A percentile compares a stretch with the other conserved stretches of the same genome.
phyloP scores from a whole-genome alignment of 2,113 vertebrate genomes.

The Argyrosomus japonicus region DNA sequence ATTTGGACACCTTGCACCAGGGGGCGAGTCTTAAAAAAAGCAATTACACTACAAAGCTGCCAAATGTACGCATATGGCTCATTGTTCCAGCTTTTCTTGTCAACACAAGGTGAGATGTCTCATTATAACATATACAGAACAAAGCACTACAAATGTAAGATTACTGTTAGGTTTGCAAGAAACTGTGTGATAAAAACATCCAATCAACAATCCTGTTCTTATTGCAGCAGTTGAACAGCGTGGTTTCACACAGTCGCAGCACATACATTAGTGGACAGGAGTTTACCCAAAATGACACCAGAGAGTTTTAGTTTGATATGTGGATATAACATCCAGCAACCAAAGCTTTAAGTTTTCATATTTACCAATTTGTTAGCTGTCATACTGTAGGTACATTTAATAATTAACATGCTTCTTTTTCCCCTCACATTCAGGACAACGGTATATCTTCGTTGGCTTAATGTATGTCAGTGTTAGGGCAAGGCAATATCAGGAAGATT shows the following conservation, averaged over 20 bases:
- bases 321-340: neutral
- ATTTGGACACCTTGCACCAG: slow-evolving; percentile 45
- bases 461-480: neutral
- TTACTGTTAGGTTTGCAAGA: neutral
- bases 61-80: slow-evolving; percentile 57
- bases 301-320: neutral
- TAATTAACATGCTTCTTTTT: neutral
- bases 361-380: neutral
- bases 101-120: slow-evolving; percentile 49
- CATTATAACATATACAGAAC: slow-evolving; percentile 44
- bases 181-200: slow-evolving; percentile 10
- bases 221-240: neutral
- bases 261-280: neutral
- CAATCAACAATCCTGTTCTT: neutral
- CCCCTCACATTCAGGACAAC: neutral
- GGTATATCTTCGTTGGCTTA: neutral
- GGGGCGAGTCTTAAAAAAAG: slow-evolving; percentile 22
- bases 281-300: neutral
- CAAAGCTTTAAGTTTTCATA: neutral
- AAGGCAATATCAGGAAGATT: no score
- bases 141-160: slow-evolving; percentile 38
- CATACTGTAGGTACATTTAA: neutral
- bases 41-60: slow-evolving; percentile 35
- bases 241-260: neutral
- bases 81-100: slow-evolving; percentile 50